A percentile compares a stretch with the other conserved stretches of the same genome.
Evolutionary conservation across 2,113 vertebrate species (phyloP).

Genomic region (Pygoscelis adeliae): DNA sequence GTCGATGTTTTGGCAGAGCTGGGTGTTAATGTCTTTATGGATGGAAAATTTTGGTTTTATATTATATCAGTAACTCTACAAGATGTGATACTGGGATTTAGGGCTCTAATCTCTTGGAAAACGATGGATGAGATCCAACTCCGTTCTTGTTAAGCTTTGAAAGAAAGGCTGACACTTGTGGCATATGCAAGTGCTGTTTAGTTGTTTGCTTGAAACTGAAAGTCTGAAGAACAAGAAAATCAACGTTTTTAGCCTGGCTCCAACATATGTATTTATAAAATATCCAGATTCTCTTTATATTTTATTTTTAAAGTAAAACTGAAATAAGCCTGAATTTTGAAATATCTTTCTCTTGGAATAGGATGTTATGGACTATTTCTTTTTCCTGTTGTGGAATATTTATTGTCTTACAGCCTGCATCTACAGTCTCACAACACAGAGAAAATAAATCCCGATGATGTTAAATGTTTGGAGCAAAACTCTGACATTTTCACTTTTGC

Average conservation of each 20-base stretch:
- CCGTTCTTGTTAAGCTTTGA: slow-evolving; percentile 23
- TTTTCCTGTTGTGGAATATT: not conserved
- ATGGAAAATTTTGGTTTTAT: slow-evolving; percentile 60
- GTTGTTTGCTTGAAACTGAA: not conserved
- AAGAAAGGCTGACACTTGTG: slow-evolving; percentile 14
- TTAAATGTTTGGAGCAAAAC: not conserved
- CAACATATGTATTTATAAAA: not conserved
- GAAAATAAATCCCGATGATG: not conserved
- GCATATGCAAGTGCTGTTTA: not conserved
- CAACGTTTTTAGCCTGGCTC: not conserved
- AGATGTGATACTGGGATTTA: slow-evolving; percentile 65
- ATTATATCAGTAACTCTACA: slow-evolving; percentile 46
- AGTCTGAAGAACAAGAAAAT: not conserved
- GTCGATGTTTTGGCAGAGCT: slow-evolving; percentile 45
- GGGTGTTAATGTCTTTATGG: slow-evolving; percentile 63
- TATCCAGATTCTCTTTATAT: not conserved
- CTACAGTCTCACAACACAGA: not conserved
- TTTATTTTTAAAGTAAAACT: not conserved
- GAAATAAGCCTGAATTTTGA: not conserved
- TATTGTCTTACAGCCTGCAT: not conserved
- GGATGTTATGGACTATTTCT: not conserved
- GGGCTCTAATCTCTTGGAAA: slow-evolving; percentile 43
- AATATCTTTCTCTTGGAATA: not conserved
- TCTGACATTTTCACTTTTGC: not conserved
- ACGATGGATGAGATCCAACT: not conserved